phyloP scores from a whole-genome alignment of 2,113 vertebrate genomes.

The Vireo altiloquus region DNA sequence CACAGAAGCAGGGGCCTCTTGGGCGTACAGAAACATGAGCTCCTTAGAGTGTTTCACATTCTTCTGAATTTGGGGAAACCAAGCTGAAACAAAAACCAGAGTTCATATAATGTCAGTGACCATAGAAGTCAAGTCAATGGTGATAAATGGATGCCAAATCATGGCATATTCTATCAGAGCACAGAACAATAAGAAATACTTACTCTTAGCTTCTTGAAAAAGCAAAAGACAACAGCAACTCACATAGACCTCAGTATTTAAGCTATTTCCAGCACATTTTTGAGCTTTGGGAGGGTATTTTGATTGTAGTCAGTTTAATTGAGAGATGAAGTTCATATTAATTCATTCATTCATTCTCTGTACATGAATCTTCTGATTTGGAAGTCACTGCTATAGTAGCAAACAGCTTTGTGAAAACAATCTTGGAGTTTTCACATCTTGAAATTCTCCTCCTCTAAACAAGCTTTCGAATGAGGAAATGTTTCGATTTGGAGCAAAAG shows the following conservation, averaged over 20 bases:
- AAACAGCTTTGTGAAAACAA: background rate
- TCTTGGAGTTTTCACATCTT: background rate
- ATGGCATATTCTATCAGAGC: background rate
- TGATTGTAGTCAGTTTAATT: background rate
- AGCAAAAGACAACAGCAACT: background rate
- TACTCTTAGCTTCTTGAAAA: background rate
- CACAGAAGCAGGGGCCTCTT: background rate
- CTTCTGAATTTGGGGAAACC: background rate
- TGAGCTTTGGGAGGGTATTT: background rate
- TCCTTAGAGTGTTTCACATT: background rate
- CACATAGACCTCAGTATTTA: background rate
- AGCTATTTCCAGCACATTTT: background rate
- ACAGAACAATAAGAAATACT: background rate
- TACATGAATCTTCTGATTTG: no score
- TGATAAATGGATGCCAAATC: background rate
- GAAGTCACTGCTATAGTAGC: background rate
- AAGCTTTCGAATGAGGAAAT: background rate
- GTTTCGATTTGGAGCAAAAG: background rate
- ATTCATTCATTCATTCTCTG: no score
- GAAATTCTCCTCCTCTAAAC: background rate
- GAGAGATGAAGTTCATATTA: background rate
- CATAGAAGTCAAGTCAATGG: fast-evolving
- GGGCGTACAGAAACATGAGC: background rate
- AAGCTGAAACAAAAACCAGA: background rate
- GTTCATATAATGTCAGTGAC: background rate